A percentile compares a stretch with the other conserved stretches of the same genome.
These are phyloP conservation scores for Willowsia nigromaculata DNA, from an alignment of 2,888 invertebrate species.

Conservation along the genomic window DNA sequence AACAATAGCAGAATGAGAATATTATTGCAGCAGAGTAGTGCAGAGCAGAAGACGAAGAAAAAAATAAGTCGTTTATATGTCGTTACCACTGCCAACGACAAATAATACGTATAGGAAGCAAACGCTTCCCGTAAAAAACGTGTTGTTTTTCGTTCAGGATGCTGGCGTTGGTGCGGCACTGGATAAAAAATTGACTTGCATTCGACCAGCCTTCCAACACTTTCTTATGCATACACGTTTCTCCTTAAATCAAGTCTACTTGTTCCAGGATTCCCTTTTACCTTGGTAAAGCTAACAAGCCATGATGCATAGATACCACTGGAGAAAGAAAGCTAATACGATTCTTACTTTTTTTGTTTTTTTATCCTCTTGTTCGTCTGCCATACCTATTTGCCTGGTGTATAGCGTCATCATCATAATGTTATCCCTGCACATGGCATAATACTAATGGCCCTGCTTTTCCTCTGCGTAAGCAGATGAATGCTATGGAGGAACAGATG, in stretches of 20 bases:
- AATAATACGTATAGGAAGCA: background rate
- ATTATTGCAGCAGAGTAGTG: constrained; percentile 15
- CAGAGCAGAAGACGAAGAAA: background rate
- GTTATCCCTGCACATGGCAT: constrained; percentile 60
- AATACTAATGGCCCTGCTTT: constrained; percentile 70
- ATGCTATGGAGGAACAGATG: constrained; percentile 73
- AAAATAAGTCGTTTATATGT: background rate
- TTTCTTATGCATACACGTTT: background rate
- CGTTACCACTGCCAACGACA: background rate
- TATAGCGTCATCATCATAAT: constrained; percentile 1
- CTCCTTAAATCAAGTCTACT: background rate
- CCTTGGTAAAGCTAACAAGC: background rate
- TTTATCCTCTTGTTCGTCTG: background rate
- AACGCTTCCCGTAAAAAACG: background rate
- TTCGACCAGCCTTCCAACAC: background rate
- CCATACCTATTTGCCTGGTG: background rate
- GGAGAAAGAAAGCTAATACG: background rate
- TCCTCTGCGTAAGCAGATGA: constrained; percentile 44
- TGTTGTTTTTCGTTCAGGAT: background rate
- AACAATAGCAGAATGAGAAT: constrained; percentile 46
- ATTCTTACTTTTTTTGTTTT: background rate
- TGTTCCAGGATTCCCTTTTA: background rate
- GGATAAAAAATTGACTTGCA: background rate
- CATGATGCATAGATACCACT: background rate
- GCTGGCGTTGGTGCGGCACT: background rate